phyloP scores from a whole-genome alignment of 2,888 invertebrate genomes.

The Timandra comae region DNA sequence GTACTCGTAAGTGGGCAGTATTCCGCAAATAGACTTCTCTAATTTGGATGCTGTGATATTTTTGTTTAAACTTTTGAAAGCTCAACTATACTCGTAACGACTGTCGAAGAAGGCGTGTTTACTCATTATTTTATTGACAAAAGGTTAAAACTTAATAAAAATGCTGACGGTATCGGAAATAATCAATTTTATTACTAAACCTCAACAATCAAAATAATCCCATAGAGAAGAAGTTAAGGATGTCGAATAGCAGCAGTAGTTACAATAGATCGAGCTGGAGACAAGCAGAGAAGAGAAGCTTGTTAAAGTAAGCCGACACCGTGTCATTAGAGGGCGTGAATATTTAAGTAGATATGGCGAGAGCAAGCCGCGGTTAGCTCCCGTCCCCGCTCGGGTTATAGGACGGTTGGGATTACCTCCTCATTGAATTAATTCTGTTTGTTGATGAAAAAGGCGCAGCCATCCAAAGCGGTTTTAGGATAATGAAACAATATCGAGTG shows the following conservation, averaged over 20 bases:
- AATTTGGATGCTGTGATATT: no score
- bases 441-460: conserved; percentile 48
- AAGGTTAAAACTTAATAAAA: no score
- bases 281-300: conserved; percentile 39
- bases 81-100: no score
- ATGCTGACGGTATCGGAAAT: no score
- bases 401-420: conserved; percentile 58
- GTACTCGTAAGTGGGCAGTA: no score
- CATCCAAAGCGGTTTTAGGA: conserved; percentile 33
- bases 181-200: no score
- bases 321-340: conserved; percentile 71
- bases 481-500: conserved; percentile 29
- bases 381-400: conserved; percentile 48
- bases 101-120: no score
- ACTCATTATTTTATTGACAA: no score
- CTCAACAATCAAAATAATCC: no score
- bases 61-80: no score
- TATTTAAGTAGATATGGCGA: conserved; percentile 64
- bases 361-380: conserved; percentile 48
- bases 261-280: conserved; percentile 22
- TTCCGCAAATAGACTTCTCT: no score
- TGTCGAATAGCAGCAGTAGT: neutral
- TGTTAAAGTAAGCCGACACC: conserved; percentile 51
- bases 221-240: no score
- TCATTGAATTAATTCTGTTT: conserved; percentile 62